Base-by-base conservation (phyloP, 2,888 invertebrate species). In the Morpho achilles region DNA sequence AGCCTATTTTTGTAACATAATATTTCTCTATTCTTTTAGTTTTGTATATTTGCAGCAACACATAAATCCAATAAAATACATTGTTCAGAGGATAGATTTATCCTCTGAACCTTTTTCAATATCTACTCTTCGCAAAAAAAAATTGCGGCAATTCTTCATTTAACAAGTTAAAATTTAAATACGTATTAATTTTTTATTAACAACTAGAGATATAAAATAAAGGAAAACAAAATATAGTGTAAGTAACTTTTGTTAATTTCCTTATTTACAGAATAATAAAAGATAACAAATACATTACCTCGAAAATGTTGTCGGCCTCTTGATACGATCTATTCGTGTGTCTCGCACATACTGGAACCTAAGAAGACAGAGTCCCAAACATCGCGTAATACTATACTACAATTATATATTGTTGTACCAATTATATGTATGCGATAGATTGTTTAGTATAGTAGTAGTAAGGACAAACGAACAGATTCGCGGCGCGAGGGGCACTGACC, bases 401-500 rank as follows among this genome's bases (percentile, higher is more conserved):
- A 40, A 46, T 47, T 22, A 40, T 46, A 46, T 46, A 7, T 46
- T 53, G 40, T 46, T 53, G 40, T 53, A 53, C 46, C 46, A 53
- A 53, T 53, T 53, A 40, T 46, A 46, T 53, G 40, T 53, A 9
- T 40, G 7, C 22, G 6, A 7, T 6, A 8, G 46, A 40, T 32
- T 8, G 46, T 16, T 16, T 16, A 40, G 42, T 9, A 7, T 3
- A 43, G 8, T 43, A 3, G 41, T 40, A 10, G 23, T n/a, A n/a
- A n/a, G 59, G 56, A 65, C 82, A 67, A 69, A 73, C 70, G 71
- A 65, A 53, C 64, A 56, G 65, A 61, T 63, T 67, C 76, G 78
- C 81, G 78, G 68, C 81, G 84, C 84, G 85, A 75, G 82, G 84
- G 80, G 84, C 76, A 84, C 85, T 86, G 87, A 76, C 86, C 81